Evolutionary conservation across 35 echinoderm and acorn worm species (phyloP).

Genomic region (Heliocidaris erythrogramma): DNA sequence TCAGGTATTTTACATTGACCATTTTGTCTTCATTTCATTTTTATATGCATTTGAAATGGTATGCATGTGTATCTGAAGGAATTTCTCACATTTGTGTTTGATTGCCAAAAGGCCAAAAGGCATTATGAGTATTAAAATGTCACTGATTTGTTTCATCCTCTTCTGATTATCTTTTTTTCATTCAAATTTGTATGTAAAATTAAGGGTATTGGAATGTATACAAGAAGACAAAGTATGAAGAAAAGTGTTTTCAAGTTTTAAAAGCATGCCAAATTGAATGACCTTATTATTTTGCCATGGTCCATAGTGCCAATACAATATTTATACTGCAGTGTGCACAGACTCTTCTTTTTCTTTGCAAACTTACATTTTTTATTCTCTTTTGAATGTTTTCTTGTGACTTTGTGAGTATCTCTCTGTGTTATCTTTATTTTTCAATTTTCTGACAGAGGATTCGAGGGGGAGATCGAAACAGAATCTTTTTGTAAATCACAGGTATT

Average conservation of each 20-base stretch:
- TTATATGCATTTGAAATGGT: no score
- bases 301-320: neutral
- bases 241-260: neutral
- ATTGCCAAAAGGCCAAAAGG: no score
- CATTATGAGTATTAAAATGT: no score
- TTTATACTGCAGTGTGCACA: neutral
- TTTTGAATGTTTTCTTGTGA: neutral
- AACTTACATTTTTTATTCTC: neutral
- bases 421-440: constrained; percentile 45
- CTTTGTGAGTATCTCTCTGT: constrained; percentile 40
- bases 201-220: no score
- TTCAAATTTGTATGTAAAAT: no score
- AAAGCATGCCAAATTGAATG: neutral
- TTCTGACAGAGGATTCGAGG: constrained; percentile 50
- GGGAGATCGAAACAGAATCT: constrained; percentile 40
- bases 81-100: no score
- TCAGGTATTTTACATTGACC: no score
- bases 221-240: neutral
- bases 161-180: no score
- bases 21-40: no score
- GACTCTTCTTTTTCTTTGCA: neutral
- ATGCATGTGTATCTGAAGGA: no score
- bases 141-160: no score
- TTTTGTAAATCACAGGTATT: constrained; percentile 50
- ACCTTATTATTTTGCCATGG: neutral